Percentiles rank a stretch among this genome's conserved stretches.
Conservation (phyloP, 1,140 invertebrate genomes). For the Drosophila murphyi region DNA sequence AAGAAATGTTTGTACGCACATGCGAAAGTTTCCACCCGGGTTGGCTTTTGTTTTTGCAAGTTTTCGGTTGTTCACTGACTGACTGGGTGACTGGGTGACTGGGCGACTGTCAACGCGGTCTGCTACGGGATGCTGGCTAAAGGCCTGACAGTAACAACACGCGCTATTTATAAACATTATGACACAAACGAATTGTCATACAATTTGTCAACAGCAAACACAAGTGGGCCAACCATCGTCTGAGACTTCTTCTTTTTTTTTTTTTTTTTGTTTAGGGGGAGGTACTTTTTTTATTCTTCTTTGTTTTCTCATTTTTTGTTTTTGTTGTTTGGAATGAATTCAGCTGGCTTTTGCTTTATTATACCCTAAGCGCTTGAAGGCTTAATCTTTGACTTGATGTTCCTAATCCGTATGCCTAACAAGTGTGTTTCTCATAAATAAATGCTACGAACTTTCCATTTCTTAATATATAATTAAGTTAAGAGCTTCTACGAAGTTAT, state of each 20-base stretch:
- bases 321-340: slow-evolving; percentile 33
- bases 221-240: slow-evolving; percentile 47
- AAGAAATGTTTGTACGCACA: neutral
- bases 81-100: neutral
- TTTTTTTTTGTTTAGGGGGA: slow-evolving; percentile 18
- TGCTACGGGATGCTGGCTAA: slow-evolving; percentile 47
- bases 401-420: slow-evolving; percentile 10
- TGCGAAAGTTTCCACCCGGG: slow-evolving; percentile 8
- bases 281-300: slow-evolving; percentile 24
- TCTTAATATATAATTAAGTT: slow-evolving; percentile 5
- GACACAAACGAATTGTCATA: slow-evolving; percentile 83
- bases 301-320: slow-evolving; percentile 14
- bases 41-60: slow-evolving; percentile 34
- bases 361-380: slow-evolving; percentile 34
- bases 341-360: slow-evolving; percentile 35
- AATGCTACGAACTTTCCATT: neutral
- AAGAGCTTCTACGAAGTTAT: neutral
- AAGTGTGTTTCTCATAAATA: slow-evolving; percentile 9
- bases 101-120: slow-evolving; percentile 42
- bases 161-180: slow-evolving; percentile 83
- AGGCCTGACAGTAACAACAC: slow-evolving; percentile 73
- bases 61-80: slow-evolving; percentile 33
- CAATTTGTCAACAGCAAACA: slow-evolving; percentile 78
- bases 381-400: slow-evolving; percentile 38
- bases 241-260: slow-evolving; percentile 12